Conservation (phyloP, 2,113 vertebrate species). For the Rhinolophus sinicus region DNA sequence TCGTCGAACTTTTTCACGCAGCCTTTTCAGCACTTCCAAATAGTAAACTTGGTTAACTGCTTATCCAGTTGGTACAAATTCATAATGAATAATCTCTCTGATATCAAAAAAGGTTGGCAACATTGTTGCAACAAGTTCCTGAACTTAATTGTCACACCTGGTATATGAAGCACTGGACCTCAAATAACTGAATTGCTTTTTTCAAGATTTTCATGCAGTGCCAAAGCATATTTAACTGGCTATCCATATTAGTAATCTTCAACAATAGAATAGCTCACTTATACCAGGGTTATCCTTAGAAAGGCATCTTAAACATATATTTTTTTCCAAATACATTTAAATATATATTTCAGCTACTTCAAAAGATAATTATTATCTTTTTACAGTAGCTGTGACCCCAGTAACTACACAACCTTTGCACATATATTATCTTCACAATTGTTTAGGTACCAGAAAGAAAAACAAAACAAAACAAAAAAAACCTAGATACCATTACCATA, state of each 20-base stretch:
- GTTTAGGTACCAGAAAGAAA: neutral
- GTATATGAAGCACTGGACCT: neutral
- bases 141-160: too few relatives aligned
- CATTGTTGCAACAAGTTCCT: too few relatives aligned
- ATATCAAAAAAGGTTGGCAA: too few relatives aligned
- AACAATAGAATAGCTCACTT: neutral
- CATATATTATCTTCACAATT: neutral
- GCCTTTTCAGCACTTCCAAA: too few relatives aligned
- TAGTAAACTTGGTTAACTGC: too few relatives aligned
- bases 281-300: neutral
- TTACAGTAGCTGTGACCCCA: neutral
- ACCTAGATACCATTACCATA: neutral
- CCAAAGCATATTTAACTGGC: neutral
- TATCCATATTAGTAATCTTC: neutral
- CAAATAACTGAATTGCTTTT: neutral
- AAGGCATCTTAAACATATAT: neutral
- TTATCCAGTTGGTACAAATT: too few relatives aligned
- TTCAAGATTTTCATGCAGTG: neutral
- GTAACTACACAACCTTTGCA: neutral
- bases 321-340: neutral
- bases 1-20: too few relatives aligned
- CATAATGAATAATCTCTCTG: too few relatives aligned
- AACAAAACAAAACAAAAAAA: too few relatives aligned
- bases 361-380: neutral
- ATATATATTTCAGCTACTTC: neutral